These are phyloP conservation scores for Cisticola juncidis DNA, from an alignment of 2,113 vertebrate species.

Conservation along the genomic window DNA sequence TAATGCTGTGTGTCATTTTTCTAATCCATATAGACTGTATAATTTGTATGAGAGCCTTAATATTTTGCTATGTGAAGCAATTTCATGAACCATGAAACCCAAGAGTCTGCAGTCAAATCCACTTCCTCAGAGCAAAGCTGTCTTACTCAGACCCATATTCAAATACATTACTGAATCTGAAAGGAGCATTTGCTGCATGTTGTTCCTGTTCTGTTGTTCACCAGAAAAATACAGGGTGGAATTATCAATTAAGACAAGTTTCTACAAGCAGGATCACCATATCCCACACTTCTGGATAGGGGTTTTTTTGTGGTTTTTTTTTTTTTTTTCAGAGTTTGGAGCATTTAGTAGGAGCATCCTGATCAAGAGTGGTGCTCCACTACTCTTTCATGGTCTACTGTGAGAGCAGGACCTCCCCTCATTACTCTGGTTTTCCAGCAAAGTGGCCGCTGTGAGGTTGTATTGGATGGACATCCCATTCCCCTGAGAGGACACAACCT, in stretches of 20 bases:
- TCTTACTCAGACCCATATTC: background rate
- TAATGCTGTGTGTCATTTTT: background rate
- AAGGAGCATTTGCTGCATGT: background rate
- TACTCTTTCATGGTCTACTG: rapidly evolving
- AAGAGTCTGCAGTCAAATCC: background rate
- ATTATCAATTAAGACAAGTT: background rate
- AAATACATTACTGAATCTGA: background rate
- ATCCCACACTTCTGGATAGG: background rate
- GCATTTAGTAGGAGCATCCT: background rate
- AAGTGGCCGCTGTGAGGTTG: background rate
- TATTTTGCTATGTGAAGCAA: background rate
- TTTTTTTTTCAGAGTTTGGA: background rate
- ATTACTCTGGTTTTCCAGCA: background rate
- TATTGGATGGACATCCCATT: rapidly evolving
- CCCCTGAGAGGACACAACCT: background rate
- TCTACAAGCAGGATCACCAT: background rate
- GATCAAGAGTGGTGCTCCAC: rapidly evolving
- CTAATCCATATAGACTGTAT: background rate
- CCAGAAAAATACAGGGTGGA: background rate
- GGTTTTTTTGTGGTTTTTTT: no score
- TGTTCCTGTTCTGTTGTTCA: rapidly evolving
- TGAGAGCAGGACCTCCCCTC: background rate
- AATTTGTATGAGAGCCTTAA: background rate
- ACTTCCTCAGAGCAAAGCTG: background rate
- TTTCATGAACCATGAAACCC: background rate